Evolutionary conservation across 2,113 vertebrate genomes (phyloP).

Genomic region (Dendrocopos noguchii): DNA sequence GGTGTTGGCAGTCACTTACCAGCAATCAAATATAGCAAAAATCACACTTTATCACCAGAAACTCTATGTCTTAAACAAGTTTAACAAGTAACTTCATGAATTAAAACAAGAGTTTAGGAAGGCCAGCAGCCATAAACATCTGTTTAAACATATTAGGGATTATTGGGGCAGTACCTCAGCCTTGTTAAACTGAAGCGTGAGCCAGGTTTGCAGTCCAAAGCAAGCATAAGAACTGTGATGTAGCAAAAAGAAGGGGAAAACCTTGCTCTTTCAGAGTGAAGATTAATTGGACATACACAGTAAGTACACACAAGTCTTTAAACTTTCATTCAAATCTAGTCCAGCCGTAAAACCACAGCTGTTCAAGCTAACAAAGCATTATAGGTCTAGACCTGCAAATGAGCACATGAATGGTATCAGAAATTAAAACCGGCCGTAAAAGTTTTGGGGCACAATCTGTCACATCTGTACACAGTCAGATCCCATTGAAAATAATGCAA

Average conservation of each 20-base stretch:
- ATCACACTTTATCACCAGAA: constrained; percentile 1
- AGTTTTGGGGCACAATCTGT: constrained; percentile 1
- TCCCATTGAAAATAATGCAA: neutral
- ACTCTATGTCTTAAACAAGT: neutral
- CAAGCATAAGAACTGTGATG: constrained; percentile 43
- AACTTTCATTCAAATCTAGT: constrained; percentile 40
- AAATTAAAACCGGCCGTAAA: constrained; percentile 48
- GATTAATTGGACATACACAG: constrained; percentile 52
- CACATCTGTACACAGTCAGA: neutral
- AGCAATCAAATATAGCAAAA: constrained; percentile 20
- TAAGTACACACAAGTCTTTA: constrained; percentile 34
- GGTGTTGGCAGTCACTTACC: neutral
- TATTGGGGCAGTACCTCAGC: constrained; percentile 46
- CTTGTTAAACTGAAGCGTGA: constrained; percentile 54
- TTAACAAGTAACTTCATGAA: constrained; percentile 40
- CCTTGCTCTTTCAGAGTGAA: neutral
- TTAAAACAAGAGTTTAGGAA: constrained; percentile 40
- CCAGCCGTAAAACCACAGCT: constrained; percentile 56
- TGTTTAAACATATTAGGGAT: constrained; percentile 64
- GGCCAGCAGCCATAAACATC: constrained; percentile 51
- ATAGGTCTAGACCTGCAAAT: constrained; percentile 66
- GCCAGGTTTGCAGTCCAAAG: constrained; percentile 58
- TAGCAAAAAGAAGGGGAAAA: constrained; percentile 3
- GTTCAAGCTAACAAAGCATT: constrained; percentile 59
- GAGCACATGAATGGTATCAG: constrained; percentile 32